Evolutionary conservation across 2,113 vertebrate species (phyloP).

Genomic region (Odontesthes bonariensis): DNA sequence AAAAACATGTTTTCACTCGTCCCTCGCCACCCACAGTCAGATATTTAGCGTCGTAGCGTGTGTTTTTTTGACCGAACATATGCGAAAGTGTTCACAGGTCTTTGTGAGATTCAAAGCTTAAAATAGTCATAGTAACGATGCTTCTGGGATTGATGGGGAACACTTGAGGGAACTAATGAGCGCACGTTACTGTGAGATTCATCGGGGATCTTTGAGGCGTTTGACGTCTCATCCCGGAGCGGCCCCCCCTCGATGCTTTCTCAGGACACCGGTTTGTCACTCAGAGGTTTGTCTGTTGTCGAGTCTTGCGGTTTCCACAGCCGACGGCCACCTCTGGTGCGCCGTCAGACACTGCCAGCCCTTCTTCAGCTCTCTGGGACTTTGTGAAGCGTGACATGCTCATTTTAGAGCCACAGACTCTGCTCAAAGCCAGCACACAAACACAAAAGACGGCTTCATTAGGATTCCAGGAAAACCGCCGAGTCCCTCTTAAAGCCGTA

Average conservation of each 20-base stretch:
- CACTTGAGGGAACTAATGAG: too few species aligned
- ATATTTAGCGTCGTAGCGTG: neutral
- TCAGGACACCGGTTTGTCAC: conserved; percentile 58
- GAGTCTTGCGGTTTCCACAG: conserved; percentile 59
- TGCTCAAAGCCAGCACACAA: conserved; percentile 68
- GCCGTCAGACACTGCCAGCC: conserved; percentile 63
- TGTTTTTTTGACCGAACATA: neutral
- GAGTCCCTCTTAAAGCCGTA: conserved; percentile 65
- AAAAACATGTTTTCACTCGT: conserved; percentile 19
- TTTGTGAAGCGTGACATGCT: conserved; percentile 73
- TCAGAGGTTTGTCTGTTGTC: conserved; percentile 63
- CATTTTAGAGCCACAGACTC: conserved; percentile 72
- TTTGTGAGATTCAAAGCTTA: neutral
- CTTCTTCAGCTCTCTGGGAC: conserved; percentile 59
- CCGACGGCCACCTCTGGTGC: conserved; percentile 68
- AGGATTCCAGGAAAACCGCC: conserved; percentile 74
- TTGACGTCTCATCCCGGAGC: neutral
- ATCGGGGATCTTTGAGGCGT: too few species aligned
- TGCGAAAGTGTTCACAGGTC: neutral
- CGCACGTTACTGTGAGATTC: too few species aligned
- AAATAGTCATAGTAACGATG: too few species aligned
- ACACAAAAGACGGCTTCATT: conserved; percentile 85
- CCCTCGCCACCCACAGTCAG: neutral
- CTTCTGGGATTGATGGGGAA: too few species aligned
- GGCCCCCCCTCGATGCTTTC: conserved; percentile 38